Percentiles rank a stretch among this genome's conserved stretches.
Evolutionary conservation across 1,140 invertebrate species (phyloP).

Genomic region (Whitmania pigra): DNA sequence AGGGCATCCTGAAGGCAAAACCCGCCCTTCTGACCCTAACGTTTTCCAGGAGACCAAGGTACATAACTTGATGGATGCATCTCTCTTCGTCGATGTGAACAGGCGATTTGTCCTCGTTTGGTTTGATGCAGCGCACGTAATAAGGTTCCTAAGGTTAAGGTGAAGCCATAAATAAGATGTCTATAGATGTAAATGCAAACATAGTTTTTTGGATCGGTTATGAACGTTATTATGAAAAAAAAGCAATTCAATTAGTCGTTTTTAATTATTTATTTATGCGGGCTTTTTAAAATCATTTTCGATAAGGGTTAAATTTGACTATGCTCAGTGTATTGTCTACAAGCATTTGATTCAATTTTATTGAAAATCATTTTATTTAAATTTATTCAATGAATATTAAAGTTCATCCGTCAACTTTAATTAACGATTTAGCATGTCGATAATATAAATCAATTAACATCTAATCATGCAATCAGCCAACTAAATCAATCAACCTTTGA

Average conservation of each 20-base stretch:
- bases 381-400: too few relatives aligned
- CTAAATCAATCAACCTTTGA: constrained; percentile 50
- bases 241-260: background rate
- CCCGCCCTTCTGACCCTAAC: constrained; percentile 79
- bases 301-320: background rate
- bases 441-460: too few relatives aligned
- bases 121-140: constrained; percentile 88
- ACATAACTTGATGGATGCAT: constrained; percentile 68
- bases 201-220: too few relatives aligned
- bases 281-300: too few relatives aligned
- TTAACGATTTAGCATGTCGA: background rate
- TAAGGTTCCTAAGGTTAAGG: constrained; percentile 58
- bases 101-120: constrained; percentile 80
- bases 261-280: background rate
- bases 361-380: too few relatives aligned
- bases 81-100: constrained; percentile 60
- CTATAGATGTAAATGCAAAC: background rate
- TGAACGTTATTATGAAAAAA: background rate
- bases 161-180: background rate
- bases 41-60: constrained; percentile 83
- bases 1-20: constrained; percentile 80
- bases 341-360: background rate
- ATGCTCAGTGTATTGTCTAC: background rate
- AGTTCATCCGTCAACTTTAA: background rate
- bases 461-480: too few relatives aligned